Evolutionary conservation across 2,888 invertebrate genomes (phyloP).

Genomic region (Drosophila paucipuncta): DNA sequence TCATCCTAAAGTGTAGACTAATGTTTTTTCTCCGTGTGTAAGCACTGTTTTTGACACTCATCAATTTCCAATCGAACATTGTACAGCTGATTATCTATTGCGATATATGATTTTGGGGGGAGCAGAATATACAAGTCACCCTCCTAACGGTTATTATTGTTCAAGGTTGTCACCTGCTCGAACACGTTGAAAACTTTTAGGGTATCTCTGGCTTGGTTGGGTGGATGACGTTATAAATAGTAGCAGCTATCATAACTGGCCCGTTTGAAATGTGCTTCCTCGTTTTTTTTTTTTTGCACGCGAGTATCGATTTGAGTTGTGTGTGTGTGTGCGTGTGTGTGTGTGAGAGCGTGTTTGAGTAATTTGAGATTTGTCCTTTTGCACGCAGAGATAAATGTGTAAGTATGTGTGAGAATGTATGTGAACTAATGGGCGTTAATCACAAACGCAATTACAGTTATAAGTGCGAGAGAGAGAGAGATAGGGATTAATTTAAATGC

Average conservation of each 20-base stretch:
- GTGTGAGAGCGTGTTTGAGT: not conserved
- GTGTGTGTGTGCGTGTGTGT: not conserved
- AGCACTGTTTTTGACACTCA: not conserved
- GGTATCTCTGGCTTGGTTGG: constrained; percentile 35
- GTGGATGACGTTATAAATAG: constrained; percentile 37
- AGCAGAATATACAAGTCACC: constrained; percentile 40
- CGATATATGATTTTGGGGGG: constrained; percentile 10
- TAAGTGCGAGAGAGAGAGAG: constrained; percentile 1
- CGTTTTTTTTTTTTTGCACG: not conserved
- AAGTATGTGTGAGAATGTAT: not conserved
- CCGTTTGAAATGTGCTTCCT: constrained; percentile 3
- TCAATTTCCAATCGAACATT: not conserved
- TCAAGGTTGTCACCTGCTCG: constrained; percentile 39
- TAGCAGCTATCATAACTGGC: constrained; percentile 31
- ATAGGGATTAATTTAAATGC: constrained; percentile 40
- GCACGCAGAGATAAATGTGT: not conserved
- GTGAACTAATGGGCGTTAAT: constrained; percentile 29
- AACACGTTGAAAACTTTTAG: constrained; percentile 41
- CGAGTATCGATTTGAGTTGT: constrained; percentile 2
- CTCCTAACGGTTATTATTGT: constrained; percentile 29
- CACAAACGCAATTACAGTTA: constrained; percentile 47
- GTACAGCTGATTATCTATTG: constrained; percentile 1
- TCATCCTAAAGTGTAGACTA: fast-evolving
- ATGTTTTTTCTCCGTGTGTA: not conserved
- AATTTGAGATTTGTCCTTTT: constrained; percentile 16